These are phyloP conservation scores for Sturnira hondurensis DNA, from an alignment of 2,113 vertebrate genomes.

Conservation along the genomic window DNA sequence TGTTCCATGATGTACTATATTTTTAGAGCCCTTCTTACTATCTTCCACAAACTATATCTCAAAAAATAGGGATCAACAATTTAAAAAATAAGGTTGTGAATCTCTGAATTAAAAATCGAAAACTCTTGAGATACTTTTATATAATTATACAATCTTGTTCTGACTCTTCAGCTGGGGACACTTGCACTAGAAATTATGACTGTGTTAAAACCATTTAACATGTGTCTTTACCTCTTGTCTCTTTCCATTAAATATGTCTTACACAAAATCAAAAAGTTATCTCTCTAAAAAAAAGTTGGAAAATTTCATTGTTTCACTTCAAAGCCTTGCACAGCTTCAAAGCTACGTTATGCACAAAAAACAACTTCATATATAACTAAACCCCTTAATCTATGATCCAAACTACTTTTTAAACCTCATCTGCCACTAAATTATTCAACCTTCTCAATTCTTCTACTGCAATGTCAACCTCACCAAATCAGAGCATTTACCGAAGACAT, in stretches of 20 bases:
- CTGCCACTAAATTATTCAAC: not conserved
- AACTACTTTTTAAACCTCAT: not conserved
- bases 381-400: not conserved
- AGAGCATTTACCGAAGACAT: not conserved
- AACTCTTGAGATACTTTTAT: not conserved
- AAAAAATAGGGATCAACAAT: not conserved
- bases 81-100: not conserved
- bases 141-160: not conserved
- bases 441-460: not conserved
- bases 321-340: conserved; percentile 6
- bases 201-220: not conserved
- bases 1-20: not conserved
- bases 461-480: not conserved
- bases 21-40: not conserved
- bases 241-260: conserved; percentile 31
- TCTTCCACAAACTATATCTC: not conserved
- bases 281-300: conserved; percentile 35
- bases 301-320: conserved; percentile 21
- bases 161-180: not conserved
- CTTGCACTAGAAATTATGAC: not conserved
- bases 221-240: not conserved
- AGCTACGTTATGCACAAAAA: not conserved
- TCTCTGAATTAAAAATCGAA: not conserved
- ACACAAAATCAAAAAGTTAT: conserved; percentile 39
- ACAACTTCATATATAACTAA: not conserved